These are phyloP conservation scores for Capreolus pygargus DNA, from an alignment of 2,113 vertebrate genomes.

Conservation along the genomic window DNA sequence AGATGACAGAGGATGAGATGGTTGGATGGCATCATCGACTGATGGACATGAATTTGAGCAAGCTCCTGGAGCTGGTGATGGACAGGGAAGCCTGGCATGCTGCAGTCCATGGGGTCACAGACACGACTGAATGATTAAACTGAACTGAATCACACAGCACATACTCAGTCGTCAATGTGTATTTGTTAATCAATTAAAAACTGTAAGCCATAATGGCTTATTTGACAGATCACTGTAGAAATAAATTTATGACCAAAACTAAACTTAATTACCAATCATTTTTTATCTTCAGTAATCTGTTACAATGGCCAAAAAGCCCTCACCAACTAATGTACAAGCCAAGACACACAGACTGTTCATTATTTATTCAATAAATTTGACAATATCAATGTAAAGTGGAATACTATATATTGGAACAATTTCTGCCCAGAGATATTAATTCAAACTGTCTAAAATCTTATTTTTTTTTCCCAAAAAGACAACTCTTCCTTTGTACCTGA, in stretches of 20 bases:
- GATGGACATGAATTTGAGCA: not conserved
- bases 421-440: not conserved
- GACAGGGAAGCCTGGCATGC: not conserved
- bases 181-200: not conserved
- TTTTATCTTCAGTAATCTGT: not conserved
- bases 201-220: not conserved
- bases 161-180: not conserved
- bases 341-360: not conserved
- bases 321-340: not conserved
- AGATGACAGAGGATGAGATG: not conserved
- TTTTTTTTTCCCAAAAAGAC: not conserved
- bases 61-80: not conserved
- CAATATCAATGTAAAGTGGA: not conserved
- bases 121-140: not conserved
- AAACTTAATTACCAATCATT: not conserved
- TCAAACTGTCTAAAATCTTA: not conserved
- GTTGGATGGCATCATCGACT: not conserved
- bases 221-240: slow-evolving; percentile 10
- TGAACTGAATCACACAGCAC: not conserved
- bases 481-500: not conserved
- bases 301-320: not conserved
- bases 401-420: not conserved
- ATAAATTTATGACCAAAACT: not conserved
- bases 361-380: not conserved
- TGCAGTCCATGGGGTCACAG: not conserved